Base-by-base conservation (phyloP, 2,888 invertebrate genomes). In the Andrena marginata region DNA sequence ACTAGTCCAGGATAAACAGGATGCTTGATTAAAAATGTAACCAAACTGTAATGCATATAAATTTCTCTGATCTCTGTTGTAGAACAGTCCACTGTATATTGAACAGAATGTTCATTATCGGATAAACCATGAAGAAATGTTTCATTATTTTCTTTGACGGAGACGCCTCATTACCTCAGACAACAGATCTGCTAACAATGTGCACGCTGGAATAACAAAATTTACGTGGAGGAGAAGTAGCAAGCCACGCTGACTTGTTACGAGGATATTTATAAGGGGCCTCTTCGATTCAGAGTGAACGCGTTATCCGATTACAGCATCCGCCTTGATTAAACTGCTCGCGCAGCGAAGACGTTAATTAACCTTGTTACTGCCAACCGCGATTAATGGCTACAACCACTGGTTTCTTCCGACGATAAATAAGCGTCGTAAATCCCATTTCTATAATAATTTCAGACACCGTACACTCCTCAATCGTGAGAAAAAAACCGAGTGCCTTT, bases 321-420 rank as follows among this genome's bases (percentile, higher is more conserved):
- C 63, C 33, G 49, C 69, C 67, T 48, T 80, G 77, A 80, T 86
- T 81, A 88, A 82, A 77, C 68, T 31, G 35, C 70, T 76, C 56
- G 62, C 68, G 29, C 35, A 7, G 29, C 13, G 74, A 56, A 71
- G 80, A 80, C 76, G 54, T 87, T 88, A 85, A 88, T 87, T 85
- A 87, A 83, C 64, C 31, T 75, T 78, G 80, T 76, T 83, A 81
- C 63, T 63, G 72, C 56, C 67, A 64, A 77, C 62, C 23, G 49
- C 62, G 59, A 82, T 81, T 83, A 83, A 83, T 51, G 49, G 62
- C 23, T 35, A 16, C 31, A 54, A 31, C 35, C 6, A 62, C 71
- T 23, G 3, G 29, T 65, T 75, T 76, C 79, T 68, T 72, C 62
- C 51, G 33, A 29, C 63, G 23, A 31, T 51, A 69, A 76, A 84